phyloP scores from a whole-genome alignment of 2,113 vertebrate species.

The Hystrix brachyura region DNA sequence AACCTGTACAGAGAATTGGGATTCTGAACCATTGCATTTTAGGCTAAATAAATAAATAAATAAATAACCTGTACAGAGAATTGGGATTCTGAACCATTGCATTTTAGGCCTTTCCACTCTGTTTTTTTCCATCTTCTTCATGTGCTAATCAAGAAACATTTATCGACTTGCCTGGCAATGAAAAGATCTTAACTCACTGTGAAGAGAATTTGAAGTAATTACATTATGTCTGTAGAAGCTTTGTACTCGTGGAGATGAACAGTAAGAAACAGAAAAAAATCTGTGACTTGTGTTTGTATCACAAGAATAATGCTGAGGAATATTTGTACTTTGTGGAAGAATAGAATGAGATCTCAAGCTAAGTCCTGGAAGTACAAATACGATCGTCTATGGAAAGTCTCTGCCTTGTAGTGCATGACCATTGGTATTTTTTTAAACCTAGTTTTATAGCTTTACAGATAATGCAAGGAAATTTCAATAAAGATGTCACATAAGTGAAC shows the following conservation, averaged over 20 bases:
- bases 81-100: neutral
- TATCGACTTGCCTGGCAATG: neutral
- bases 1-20: neutral
- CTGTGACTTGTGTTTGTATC: neutral
- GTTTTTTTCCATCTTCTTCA: neutral
- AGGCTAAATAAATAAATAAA: neutral
- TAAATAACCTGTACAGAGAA: neutral
- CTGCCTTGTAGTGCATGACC: neutral
- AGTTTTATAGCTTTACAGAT: slow-evolving; percentile 40
- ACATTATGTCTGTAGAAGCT: neutral
- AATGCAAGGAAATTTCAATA: slow-evolving; percentile 53
- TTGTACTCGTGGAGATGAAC: slow-evolving; percentile 13
- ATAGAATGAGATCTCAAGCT: neutral
- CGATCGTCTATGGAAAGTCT: neutral
- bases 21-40: neutral
- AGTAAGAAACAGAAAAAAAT: slow-evolving; percentile 6
- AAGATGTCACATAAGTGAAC: neutral
- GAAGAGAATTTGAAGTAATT: slow-evolving; percentile 47
- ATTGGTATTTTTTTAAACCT: slow-evolving; percentile 41
- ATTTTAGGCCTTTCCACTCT: neutral
- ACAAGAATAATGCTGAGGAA: neutral
- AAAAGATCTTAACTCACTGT: slow-evolving; percentile 8
- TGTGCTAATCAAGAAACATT: neutral
- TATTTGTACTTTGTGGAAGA: neutral
- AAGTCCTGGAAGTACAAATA: slow-evolving; percentile 21